phyloP scores from a whole-genome alignment of 2,888 invertebrate genomes.

The Apodemia mormo region DNA sequence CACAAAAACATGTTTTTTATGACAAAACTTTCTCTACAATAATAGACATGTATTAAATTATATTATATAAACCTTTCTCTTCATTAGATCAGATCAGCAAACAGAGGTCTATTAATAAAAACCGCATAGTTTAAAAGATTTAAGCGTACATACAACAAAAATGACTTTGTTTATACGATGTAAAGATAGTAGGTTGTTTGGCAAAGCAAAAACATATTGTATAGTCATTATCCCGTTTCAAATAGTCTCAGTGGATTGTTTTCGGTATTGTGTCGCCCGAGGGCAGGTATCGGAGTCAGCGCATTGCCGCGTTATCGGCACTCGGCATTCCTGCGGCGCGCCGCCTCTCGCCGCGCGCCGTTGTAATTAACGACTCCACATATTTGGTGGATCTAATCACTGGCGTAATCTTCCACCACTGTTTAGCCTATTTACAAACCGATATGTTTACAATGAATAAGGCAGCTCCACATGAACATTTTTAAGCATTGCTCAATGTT shows the following conservation, averaged over 20 bases:
- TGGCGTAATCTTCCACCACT: neutral
- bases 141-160: no score
- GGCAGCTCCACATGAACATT: neutral
- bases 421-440: neutral
- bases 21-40: no score
- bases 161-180: no score
- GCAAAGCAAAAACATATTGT: no score
- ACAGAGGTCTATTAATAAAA: no score
- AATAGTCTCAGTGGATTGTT: neutral
- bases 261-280: neutral
- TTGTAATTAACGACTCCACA: neutral
- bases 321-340: neutral
- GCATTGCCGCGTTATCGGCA: neutral
- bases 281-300: slow-evolving; percentile 6
- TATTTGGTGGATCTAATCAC: slow-evolving; percentile 5
- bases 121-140: no score
- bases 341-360: neutral
- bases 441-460: neutral
- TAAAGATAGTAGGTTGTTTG: no score
- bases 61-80: no score
- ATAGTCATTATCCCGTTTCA: neutral
- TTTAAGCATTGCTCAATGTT: no score
- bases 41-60: no score
- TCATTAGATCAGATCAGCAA: no score
- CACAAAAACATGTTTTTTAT: no score